Evolutionary conservation across 1,140 invertebrate species (phyloP).

Genomic region (Bathynomus jamesi): DNA sequence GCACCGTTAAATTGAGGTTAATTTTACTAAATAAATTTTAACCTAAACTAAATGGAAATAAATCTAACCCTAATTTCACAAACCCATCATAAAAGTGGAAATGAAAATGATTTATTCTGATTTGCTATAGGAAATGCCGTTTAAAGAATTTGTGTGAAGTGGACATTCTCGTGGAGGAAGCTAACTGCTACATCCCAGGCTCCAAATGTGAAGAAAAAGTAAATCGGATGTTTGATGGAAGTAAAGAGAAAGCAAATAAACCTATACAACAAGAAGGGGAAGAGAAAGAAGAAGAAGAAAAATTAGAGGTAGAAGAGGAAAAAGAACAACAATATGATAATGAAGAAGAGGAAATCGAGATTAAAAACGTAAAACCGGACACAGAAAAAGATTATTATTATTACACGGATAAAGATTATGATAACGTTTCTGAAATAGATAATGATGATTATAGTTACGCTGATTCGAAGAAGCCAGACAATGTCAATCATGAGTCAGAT

Average conservation of each 20-base stretch:
- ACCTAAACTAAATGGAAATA: too few species aligned
- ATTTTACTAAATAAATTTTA: background rate
- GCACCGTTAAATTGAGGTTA: background rate
- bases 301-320: too few species aligned
- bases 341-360: too few species aligned
- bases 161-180: conserved; percentile 65
- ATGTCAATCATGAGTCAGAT: too few species aligned
- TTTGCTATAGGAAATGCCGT: background rate
- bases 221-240: background rate
- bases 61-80: too few species aligned
- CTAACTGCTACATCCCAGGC: conserved; percentile 73
- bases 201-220: conserved; percentile 65
- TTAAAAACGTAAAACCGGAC: background rate
- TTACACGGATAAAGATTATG: background rate
- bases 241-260: too few species aligned
- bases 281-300: too few species aligned
- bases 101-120: background rate
- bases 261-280: too few species aligned
- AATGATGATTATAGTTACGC: background rate
- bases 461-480: too few species aligned
- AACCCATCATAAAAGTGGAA: too few species aligned
- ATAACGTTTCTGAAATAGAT: background rate
- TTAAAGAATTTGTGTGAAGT: conserved; percentile 54
- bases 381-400: background rate
- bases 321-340: too few species aligned